Conservation (phyloP, 2,113 vertebrate species). For the Erythrocercus mccallii region DNA sequence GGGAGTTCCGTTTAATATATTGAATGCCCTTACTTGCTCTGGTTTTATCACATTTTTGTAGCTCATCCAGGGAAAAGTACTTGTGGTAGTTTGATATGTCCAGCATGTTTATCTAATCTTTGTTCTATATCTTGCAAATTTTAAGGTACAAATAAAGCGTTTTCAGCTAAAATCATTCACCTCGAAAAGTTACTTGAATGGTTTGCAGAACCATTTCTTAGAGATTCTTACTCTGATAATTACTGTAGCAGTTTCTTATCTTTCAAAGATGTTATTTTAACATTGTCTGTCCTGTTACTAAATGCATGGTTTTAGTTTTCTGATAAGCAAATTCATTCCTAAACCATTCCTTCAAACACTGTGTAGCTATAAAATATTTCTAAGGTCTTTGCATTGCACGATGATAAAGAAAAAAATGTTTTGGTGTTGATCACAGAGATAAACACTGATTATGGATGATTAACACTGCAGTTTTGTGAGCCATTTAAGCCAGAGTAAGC, state of each 20-base stretch:
- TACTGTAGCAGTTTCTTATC: background rate
- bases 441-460: background rate
- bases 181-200: background rate
- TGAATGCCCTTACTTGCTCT: background rate
- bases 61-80: background rate
- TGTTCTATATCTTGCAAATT: background rate
- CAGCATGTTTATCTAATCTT: slow-evolving; percentile 15
- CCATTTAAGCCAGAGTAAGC: background rate
- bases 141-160: background rate
- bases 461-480: background rate
- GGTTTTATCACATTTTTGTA: background rate
- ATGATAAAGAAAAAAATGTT: background rate
- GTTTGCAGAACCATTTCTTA: background rate
- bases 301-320: background rate
- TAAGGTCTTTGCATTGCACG: background rate
- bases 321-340: background rate
- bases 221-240: background rate
- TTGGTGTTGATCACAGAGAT: background rate
- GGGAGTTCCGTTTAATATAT: background rate
- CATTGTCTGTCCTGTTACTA: background rate
- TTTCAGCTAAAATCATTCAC: background rate
- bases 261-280: background rate
- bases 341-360: accelerated
- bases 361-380: background rate
- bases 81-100: background rate